Percentiles rank a stretch among this genome's conserved stretches.
phyloP scores from a whole-genome alignment of 1,140 invertebrate species.

The Papilio polyxenes region DNA sequence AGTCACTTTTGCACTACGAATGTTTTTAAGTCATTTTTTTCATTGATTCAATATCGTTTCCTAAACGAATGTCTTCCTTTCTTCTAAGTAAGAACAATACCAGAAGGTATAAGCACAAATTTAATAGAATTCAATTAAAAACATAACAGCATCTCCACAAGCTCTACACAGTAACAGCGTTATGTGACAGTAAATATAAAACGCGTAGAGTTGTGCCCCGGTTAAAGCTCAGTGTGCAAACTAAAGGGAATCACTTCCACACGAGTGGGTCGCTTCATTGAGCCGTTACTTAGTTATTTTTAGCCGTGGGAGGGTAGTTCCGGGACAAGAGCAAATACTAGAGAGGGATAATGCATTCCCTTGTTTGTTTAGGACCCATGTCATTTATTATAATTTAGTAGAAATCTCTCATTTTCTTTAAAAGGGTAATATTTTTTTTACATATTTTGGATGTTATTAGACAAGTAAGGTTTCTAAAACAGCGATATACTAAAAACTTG shows the following conservation, averaged over 20 bases:
- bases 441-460: not conserved
- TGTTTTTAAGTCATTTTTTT: not conserved
- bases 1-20: too few relatives aligned
- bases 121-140: not conserved
- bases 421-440: not conserved
- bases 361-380: not conserved
- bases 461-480: not conserved
- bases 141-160: not conserved
- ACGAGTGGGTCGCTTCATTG: not conserved
- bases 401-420: not conserved
- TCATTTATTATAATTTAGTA: constrained; percentile 23
- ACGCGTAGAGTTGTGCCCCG: constrained; percentile 29
- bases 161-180: not conserved
- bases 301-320: constrained; percentile 25
- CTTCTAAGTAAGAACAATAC: not conserved
- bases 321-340: constrained; percentile 5
- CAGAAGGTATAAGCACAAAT: not conserved
- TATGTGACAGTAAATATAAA: constrained; percentile 5
- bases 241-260: constrained; percentile 26
- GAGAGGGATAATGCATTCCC: constrained; percentile 14
- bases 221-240: constrained; percentile 41
- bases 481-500: too few relatives aligned
- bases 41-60: not conserved
- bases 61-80: not conserved
- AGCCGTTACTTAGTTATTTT: constrained; percentile 40